Base-by-base conservation (phyloP, 92 coral and sea anemone species). In the Zoanthus sansibaricus region DNA sequence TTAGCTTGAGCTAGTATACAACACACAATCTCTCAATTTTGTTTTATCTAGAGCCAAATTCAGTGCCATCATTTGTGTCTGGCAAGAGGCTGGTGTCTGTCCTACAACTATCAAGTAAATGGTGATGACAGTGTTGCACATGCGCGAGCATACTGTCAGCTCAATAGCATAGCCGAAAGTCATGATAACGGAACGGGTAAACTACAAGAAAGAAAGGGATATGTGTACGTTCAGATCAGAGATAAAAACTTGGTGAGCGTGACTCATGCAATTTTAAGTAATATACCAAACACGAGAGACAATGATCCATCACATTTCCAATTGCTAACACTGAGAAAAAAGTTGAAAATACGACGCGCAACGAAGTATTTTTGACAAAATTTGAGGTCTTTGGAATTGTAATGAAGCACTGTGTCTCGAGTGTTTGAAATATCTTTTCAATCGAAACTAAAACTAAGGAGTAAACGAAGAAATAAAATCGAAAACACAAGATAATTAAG, bases 1-100 rank as follows among this genome's bases (percentile, higher is more conserved):
- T 25, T 25, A 25, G 25, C 25, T 25, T 25, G 25, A 25, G 25
- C 25, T 25, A 25, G 42, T 37, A 37, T 37, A 2, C 42, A 37
- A 37, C 42, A 4, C 3, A 37, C 42, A 49, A 49, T 49, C 1
- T 49, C 3, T 62, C 15, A 20, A 62, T 7, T 49, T 7, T 49
- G 55, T 45, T 73, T 13, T 49, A 3, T 72, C 12, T 17, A 76
- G 80, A 58, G 80, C 7, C 80, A 76, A 33, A 76, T 76, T 32
- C 66, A 76, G n/a, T 76, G 80, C n/a, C 80, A 76, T 21, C 80
- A 76, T 47, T 16, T 16, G 33, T 76, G 80, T 20, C 9, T 76
- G 80, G 80, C 80, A 33, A 21, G 80, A 18, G n/a, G 12, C n/a
- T 76, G 80, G 80, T 76, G 80, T 17, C 33, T 18, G 15, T 76